phyloP scores from a whole-genome alignment of 2,888 invertebrate species.

The Caenorhabditis sp. region DNA sequence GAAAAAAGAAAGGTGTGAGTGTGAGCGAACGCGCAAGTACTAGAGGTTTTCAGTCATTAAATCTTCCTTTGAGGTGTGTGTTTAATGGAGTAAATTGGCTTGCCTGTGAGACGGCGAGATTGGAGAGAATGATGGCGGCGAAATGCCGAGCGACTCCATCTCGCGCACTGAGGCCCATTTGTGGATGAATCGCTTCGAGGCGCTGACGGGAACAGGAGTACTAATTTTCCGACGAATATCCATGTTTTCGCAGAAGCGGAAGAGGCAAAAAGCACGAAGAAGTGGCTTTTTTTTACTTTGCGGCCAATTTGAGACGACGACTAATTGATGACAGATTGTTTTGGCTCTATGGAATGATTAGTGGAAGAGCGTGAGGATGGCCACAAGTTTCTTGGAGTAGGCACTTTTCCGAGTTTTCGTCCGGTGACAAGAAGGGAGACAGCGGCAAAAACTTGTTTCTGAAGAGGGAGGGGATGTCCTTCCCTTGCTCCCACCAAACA shows the following conservation, averaged over 20 bases:
- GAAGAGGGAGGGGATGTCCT: constrained; percentile 46
- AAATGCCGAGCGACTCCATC: constrained; percentile 57
- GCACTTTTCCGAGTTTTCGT: neutral
- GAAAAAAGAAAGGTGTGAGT: neutral
- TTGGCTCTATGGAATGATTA: constrained; percentile 43
- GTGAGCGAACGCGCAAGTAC: neutral
- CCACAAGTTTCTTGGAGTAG: neutral
- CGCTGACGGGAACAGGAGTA: constrained; percentile 60
- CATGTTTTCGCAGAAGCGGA: constrained; percentile 45
- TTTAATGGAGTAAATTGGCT: constrained; percentile 13
- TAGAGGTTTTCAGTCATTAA: neutral
- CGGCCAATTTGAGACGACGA: constrained; percentile 24
- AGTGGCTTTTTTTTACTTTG: neutral
- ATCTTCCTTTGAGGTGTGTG: neutral
- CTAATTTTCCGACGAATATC: constrained; percentile 70
- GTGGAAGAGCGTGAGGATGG: neutral
- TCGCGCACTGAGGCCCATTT: constrained; percentile 69
- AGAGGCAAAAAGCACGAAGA: no score
- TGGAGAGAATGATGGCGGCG: constrained; percentile 29
- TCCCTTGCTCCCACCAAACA: constrained; percentile 33
- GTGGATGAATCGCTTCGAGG: constrained; percentile 58
- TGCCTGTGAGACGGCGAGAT: constrained; percentile 46
- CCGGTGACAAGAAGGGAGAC: constrained; percentile 17
- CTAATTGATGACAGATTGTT: constrained; percentile 51
- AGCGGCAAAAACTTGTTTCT: constrained; percentile 39